Evolutionary conservation across 1,140 invertebrate genomes (phyloP), one percentile per base, ranked within the genome.

Genomic region (Aphelinus atriplicis): DNA sequence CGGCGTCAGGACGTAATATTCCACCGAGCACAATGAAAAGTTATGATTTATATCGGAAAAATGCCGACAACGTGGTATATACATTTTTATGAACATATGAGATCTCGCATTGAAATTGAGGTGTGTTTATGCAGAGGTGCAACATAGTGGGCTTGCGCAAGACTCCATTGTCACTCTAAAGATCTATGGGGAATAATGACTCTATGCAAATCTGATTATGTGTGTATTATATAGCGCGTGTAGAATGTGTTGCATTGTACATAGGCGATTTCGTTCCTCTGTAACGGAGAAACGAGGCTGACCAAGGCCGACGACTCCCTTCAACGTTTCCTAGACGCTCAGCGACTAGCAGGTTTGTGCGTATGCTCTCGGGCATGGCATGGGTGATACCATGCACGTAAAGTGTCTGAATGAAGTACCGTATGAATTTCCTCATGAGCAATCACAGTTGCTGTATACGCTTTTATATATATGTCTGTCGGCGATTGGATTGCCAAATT

Each of bases 181-280:
- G 26, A 73, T 64, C 51, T 64, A 53, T 45, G 57, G 26, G 6
- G 26, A 48, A 45, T 64, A 26, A 46, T 63, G 53, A 66, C 63
- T 66, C 26, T 68, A 73, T 67, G 72, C 72, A 73, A 73, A 73
- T 73, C 65, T 47, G 64, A 73, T 73, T 67, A 73, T 51, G 64
- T 56, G 64, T 48, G 62, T 47, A 64, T 62, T 55, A 63, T 73
- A 66, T 66, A 55, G 56, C 51, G 50, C 55, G 71, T 63, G 58
- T 9, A 26, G 0, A 50, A n/a, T 56, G 3, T 3, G 42, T 71
- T 71, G 48, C 60, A 71, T 71, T 70, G 51, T 70, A 55, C 57
- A 72, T 9, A 53, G 61, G 70, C 50, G 61, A 71, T 71, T 71
- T 71, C 64, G 70, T 71, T 71, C 42, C 69, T 42, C 57, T 58